Evolutionary conservation across 2,888 invertebrate genomes (phyloP), one percentile per base, ranked within the genome.

Genomic region (Tortricodes alternella): DNA sequence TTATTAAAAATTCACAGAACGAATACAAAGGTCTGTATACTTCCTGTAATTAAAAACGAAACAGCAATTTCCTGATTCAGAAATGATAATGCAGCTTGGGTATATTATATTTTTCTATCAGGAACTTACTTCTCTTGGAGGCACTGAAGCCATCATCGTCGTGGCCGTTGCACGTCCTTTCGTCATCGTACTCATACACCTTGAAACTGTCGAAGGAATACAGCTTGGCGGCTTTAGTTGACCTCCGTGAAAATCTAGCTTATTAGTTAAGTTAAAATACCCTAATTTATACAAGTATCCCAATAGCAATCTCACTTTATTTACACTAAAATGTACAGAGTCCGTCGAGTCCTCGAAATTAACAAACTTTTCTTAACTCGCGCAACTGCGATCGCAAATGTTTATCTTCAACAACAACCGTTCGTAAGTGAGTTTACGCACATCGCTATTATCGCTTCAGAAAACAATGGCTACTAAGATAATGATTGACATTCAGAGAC

Each of bases 151-250:
- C 85, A 72, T 89, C 89, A 62, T 89, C 89, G 63, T 84, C 55
- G 64, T 84, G 86, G 53, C 80, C 83, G 65, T 84, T 84, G 76
- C 76, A 89, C 67, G 79, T 74, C 62, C 79, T 74, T 62, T 89
- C 90, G 62, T 84, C 89, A 76, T 89, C 90, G 67, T 89, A 90
- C 79, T 89, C 89, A 68, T 89, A 90, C 65, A 83, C 88, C 79
- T 90, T 87, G 76, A 90, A 90, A 78, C 84, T 89, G 69, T 90
- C 89, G 78, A 90, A 87, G 78, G 90, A 90, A 90, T 89, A 90
- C 90, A 90, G 90, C 83, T 89, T 90, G 90, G 67, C 83, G 82
- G 77, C 76, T 85, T 85, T 77, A 66, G 61, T 67, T 43, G 53
- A 64, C 61, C 51, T 46, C 35, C 34, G 24, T 43, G 19, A 15